Evolutionary conservation across 2,888 invertebrate species (phyloP).

Genomic region (Bombyx huttoni): DNA sequence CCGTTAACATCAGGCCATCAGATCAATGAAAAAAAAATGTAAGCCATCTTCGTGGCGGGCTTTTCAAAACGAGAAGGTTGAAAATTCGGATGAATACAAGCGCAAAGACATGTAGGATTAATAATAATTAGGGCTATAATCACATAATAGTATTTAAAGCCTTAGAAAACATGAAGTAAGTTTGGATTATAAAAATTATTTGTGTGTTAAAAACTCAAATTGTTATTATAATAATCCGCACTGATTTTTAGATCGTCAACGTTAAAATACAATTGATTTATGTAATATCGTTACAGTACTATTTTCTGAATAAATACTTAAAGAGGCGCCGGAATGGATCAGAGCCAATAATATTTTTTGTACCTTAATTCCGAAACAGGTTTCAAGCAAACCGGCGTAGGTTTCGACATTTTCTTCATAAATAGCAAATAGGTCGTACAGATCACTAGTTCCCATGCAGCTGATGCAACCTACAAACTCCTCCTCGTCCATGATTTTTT

Average conservation of each 20-base stretch:
- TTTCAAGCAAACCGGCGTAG: constrained; percentile 59
- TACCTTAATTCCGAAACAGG: constrained; percentile 58
- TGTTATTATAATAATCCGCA: neutral
- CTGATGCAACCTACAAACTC: constrained; percentile 66
- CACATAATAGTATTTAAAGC: too few species aligned
- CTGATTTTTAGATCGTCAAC: neutral
- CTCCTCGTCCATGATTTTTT: constrained; percentile 43
- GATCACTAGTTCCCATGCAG: constrained; percentile 59
- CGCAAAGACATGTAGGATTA: too few species aligned
- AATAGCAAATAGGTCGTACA: constrained; percentile 64
- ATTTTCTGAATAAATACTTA: too few species aligned
- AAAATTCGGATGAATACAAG: too few species aligned
- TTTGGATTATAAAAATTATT: neutral
- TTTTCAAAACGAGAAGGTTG: too few species aligned
- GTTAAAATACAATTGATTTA: too few species aligned
- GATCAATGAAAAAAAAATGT: too few species aligned
- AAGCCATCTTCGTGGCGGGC: too few species aligned
- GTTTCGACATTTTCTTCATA: constrained; percentile 52
- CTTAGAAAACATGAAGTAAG: constrained; percentile 7
- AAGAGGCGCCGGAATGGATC: too few species aligned
- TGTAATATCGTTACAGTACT: too few species aligned
- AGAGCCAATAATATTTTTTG: neutral
- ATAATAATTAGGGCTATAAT: too few species aligned
- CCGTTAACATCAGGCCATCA: too few species aligned
- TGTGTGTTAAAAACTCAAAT: neutral